Base-by-base conservation (phyloP, 1,140 invertebrate genomes). In the Rhyzopertha dominica region DNA sequence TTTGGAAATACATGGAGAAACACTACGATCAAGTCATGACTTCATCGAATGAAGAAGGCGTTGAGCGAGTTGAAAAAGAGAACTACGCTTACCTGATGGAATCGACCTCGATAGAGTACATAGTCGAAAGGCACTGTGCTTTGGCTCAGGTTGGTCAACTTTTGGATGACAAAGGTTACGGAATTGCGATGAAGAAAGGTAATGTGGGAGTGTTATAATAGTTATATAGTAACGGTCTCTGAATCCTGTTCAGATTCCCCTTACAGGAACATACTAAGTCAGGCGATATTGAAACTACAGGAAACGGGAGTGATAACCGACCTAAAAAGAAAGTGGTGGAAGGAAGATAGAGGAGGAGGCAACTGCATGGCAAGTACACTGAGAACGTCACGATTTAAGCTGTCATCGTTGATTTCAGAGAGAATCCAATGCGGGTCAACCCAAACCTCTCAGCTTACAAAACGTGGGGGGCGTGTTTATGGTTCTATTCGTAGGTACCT, bases 281-380 rank as follows among this genome's bases (percentile, higher is more conserved):
- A 77, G 34, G 87, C 84, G 3, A 78, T 94, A 19, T 65, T 94
- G 14, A 78, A 82, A 53, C 63, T 95, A 2, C 88, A 92, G 69
- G 89, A 94, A 67, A 79, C 77, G 19, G 89, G 87, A 0, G 64
- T 76, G 19, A 65, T 95, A 1, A 75, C 80, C n/a, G 71, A 79
- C 19, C 65, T 94, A 29, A 88, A 91, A 62, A 82, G 77, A 10
- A 90, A 87, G 67, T 95, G 90, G 91, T 94, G 90, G 90, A 79
- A 83, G 62, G 76, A 85, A 61, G 82, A 85, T 61, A 62, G 81
- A 39, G 85, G 84, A 1, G 84, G 82, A 19, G 80, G 84, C 2
- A 75, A 75, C 26, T 90, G 86, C 65, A 66, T 73, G 52, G 85
- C 88, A 65, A 69, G 64, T 28, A 8, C 10, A 17, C n/a, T 37